Base-by-base conservation (phyloP, 2,797 vertebrate genomes). In the Syngnathus acus region DNA sequence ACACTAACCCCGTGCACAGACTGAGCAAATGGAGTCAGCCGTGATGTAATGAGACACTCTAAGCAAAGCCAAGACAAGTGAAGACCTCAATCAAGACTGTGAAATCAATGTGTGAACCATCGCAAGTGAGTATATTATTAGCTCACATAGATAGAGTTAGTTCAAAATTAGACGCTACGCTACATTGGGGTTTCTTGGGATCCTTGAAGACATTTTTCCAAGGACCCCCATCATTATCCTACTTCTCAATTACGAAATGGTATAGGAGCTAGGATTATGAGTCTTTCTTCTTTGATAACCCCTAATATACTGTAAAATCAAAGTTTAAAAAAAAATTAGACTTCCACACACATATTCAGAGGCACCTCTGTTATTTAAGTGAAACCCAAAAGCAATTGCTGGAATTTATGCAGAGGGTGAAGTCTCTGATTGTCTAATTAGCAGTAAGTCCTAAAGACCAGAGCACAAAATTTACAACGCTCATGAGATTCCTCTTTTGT, bases 311-410 rank as follows among this genome's bases (percentile, higher is more conserved):
- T 39, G 59, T 23, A 14, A 13, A 42, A 62, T 6, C 11, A 2
- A 5, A 60, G 19, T 40, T 4, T 21, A 4, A 53, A 23, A 21
- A 51, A 21, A 9, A 50, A 50, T 39, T 2, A 14, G 9, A 40
- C 50, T 53, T 54, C 60, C 45, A 62, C 9, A 38, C 1, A 47
- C 7, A 32, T 65, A 67, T 43, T 45, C 65, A 55, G 38, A 21
- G 23, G 42, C 37, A 39, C 47, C 61, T 55, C 58, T 37, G 53
- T 68, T 62, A 70, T 82, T 84, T 72, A 76, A 78, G 68, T 65
- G 75, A 76, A 87, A 84, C 81, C 71, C 78, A 87, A 87, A 87
- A 81, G 78, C 78, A 87, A 89, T 89, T 88, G 88, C 75, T 62
- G 73, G 72, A 85, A 90, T 87, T 69, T 85, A 89, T 85, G 82